Conservation (phyloP, 2,797 vertebrate species). For the Manis crassicaudata region DNA sequence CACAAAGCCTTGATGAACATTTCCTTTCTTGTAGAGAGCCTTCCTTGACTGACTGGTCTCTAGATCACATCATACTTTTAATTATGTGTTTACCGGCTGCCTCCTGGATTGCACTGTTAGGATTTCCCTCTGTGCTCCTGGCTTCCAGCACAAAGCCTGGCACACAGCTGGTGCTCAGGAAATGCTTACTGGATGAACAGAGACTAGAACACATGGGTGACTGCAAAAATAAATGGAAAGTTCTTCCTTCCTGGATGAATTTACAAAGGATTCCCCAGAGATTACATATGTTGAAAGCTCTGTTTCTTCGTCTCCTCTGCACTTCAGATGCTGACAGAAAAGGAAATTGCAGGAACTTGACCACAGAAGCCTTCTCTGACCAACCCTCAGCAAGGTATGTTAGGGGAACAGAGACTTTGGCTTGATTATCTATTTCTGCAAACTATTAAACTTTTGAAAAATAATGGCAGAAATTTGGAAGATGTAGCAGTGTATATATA, state of each 20-base stretch:
- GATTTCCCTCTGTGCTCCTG: background rate
- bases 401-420: conserved; percentile 17
- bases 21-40: background rate
- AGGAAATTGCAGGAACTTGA: background rate
- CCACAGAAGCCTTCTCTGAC: background rate
- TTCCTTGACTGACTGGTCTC: background rate
- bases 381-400: background rate
- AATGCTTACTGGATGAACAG: background rate
- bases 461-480: conserved; percentile 53
- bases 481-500: background rate
- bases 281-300: background rate
- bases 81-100: background rate
- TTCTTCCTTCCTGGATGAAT: background rate
- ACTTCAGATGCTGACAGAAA: background rate
- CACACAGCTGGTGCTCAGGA: background rate
- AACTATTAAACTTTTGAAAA: conserved; percentile 51
- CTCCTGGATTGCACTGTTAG: no score
- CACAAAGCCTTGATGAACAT: background rate
- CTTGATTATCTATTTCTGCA: conserved; percentile 34
- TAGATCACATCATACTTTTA: background rate
- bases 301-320: background rate
- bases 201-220: background rate
- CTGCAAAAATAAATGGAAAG: background rate
- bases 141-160: background rate
- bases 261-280: background rate